Evolutionary conservation across 2,888 invertebrate species (phyloP).

Genomic region (Nomada ruficornis): DNA sequence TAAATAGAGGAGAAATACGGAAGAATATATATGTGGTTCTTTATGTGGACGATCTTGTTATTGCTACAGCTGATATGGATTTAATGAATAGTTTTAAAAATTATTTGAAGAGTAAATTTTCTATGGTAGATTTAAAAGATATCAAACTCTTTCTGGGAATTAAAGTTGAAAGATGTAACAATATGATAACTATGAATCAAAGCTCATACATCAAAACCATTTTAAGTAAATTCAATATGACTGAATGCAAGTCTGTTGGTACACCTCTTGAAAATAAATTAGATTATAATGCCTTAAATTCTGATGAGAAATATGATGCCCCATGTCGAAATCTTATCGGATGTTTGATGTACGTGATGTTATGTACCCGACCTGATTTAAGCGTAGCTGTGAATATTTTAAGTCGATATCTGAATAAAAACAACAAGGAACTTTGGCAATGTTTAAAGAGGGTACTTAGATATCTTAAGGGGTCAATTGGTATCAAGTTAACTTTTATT

Average conservation of each 20-base stretch:
- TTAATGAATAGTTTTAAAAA: background rate
- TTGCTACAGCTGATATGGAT: background rate
- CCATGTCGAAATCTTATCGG: too few relatives aligned
- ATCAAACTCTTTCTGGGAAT: background rate
- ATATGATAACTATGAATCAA: background rate
- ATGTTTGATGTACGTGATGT: background rate
- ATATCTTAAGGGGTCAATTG: background rate
- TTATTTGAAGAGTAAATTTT: too few relatives aligned
- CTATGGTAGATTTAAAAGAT: background rate
- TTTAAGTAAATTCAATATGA: background rate
- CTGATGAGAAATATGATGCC: too few relatives aligned
- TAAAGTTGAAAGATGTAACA: background rate
- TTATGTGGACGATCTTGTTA: background rate
- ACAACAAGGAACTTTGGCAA: background rate
- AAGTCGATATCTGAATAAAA: constrained; percentile 1
- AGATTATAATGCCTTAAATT: too few relatives aligned
- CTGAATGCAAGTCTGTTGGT: background rate
- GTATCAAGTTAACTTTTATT: background rate
- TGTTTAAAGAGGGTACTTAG: background rate
- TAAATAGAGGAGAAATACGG: too few relatives aligned
- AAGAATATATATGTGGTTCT: background rate
- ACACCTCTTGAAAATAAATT: too few relatives aligned
- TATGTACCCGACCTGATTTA: constrained; percentile 4
- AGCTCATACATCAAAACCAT: background rate
- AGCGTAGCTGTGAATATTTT: background rate